Conservation (phyloP, 2,888 invertebrate genomes). For the Melikaiella ostensackeni region DNA sequence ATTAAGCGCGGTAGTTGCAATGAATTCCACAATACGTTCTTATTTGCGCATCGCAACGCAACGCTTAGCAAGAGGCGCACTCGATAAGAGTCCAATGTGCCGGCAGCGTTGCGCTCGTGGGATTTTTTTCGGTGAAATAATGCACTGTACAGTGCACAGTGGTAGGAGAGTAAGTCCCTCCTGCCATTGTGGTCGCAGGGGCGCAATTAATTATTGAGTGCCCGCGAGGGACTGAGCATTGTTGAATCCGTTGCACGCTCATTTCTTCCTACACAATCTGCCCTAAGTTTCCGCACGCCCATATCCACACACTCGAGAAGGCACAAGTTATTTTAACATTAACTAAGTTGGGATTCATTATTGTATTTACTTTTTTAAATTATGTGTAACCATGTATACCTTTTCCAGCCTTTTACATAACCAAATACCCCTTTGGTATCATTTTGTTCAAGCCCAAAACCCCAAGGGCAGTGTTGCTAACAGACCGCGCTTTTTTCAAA, state of each 20-base stretch:
- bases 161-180: constrained; percentile 52
- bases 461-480: too few relatives aligned
- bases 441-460: too few relatives aligned
- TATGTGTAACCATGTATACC: not conserved
- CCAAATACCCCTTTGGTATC: too few relatives aligned
- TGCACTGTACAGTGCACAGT: constrained; percentile 51
- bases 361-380: not conserved
- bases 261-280: constrained; percentile 50
- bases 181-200: constrained; percentile 68
- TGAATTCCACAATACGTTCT: constrained; percentile 60
- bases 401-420: not conserved
- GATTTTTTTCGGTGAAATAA: constrained; percentile 66
- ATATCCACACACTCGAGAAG: not conserved
- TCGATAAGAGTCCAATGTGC: constrained; percentile 54
- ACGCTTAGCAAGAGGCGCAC: constrained; percentile 48
- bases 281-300: constrained; percentile 21
- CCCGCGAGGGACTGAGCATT: constrained; percentile 65
- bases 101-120: constrained; percentile 54
- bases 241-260: constrained; percentile 65
- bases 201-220: constrained; percentile 74
- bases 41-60: constrained; percentile 52
- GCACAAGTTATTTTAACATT: not conserved
- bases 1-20: constrained; percentile 57
- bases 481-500: too few relatives aligned
- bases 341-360: not conserved